Evolutionary conservation across 1,140 invertebrate species (phyloP).

Genomic region (Drosophila willistoni): DNA sequence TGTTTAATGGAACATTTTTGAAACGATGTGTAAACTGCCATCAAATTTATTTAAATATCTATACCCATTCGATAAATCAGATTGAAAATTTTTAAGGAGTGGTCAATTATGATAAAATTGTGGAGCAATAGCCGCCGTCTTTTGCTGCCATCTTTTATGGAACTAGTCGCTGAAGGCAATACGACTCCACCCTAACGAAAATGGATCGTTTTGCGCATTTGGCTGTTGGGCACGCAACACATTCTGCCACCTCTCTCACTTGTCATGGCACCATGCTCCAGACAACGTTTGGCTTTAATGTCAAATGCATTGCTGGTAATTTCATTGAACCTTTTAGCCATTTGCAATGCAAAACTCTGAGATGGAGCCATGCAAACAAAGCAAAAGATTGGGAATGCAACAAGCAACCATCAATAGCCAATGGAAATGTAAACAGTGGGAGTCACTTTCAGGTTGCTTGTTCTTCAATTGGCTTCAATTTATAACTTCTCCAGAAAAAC

Average conservation of each 20-base stretch:
- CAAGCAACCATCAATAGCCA: background rate
- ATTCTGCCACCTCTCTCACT: too few relatives aligned
- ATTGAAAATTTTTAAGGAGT: background rate
- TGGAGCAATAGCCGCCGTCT: constrained; percentile 19
- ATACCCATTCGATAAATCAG: constrained; percentile 17
- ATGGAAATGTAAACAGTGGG: constrained; percentile 42
- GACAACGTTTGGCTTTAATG: constrained; percentile 27
- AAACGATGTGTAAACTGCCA: background rate
- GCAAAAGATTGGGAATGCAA: constrained; percentile 17
- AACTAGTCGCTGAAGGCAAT: constrained; percentile 21
- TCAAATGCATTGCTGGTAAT: constrained; percentile 46
- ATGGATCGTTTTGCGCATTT: too few relatives aligned
- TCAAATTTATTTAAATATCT: constrained; percentile 7
- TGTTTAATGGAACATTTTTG: background rate
- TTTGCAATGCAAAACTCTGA: constrained; percentile 2
- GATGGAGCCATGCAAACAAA: constrained; percentile 26
- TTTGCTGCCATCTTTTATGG: background rate
- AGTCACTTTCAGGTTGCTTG: too few relatives aligned
- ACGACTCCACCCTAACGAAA: constrained; percentile 44
- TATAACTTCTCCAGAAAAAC: too few relatives aligned
- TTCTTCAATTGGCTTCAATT: background rate
- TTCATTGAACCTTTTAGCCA: constrained; percentile 38
- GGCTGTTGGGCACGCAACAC: too few relatives aligned
- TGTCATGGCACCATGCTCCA: background rate
- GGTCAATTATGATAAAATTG: constrained; percentile 38